Percentiles rank a stretch among this genome's conserved stretches.
Conservation (phyloP, 2,888 invertebrate species). For the Strigamia transsilvanica region DNA sequence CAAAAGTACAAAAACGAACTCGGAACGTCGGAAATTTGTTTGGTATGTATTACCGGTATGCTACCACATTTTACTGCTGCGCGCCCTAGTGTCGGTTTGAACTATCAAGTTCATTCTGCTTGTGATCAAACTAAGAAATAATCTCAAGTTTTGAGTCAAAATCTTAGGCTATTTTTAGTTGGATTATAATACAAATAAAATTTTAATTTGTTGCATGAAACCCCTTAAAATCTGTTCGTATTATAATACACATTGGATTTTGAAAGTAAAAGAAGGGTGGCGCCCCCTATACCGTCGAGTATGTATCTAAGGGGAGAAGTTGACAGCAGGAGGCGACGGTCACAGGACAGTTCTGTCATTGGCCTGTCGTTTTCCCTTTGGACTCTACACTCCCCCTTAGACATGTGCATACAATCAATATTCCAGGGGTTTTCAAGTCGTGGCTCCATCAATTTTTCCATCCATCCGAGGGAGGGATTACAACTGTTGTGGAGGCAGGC, state of each 20-base stretch:
- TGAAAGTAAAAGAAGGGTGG: conserved; percentile 11
- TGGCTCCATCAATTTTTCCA: conserved; percentile 32
- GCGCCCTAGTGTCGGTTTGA: too few species aligned
- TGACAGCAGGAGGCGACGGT: conserved; percentile 21
- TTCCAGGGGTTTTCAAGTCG: conserved; percentile 28
- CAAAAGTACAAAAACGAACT: too few species aligned
- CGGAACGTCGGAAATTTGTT: too few species aligned
- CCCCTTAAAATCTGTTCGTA: background rate
- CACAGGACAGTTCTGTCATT: conserved; percentile 29
- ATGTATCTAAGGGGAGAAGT: conserved; percentile 15
- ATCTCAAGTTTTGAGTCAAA: too few species aligned
- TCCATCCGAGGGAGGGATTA: conserved; percentile 15
- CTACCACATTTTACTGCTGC: too few species aligned
- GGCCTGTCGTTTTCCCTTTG: conserved; percentile 24
- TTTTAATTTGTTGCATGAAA: too few species aligned
- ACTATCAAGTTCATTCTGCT: too few species aligned
- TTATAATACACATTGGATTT: background rate
- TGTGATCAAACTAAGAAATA: too few species aligned
- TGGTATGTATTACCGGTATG: too few species aligned
- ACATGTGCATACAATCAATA: conserved; percentile 46
- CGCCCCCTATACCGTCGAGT: background rate
- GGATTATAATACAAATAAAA: too few species aligned
- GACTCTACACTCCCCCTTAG: background rate
- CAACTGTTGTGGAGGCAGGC: conserved; percentile 2
- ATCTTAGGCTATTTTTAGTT: too few species aligned